Percentiles rank a stretch among this genome's conserved stretches.
These are phyloP conservation scores for Malthinus seriepunctatus DNA, from an alignment of 2,888 invertebrate species.

Conservation along the genomic window DNA sequence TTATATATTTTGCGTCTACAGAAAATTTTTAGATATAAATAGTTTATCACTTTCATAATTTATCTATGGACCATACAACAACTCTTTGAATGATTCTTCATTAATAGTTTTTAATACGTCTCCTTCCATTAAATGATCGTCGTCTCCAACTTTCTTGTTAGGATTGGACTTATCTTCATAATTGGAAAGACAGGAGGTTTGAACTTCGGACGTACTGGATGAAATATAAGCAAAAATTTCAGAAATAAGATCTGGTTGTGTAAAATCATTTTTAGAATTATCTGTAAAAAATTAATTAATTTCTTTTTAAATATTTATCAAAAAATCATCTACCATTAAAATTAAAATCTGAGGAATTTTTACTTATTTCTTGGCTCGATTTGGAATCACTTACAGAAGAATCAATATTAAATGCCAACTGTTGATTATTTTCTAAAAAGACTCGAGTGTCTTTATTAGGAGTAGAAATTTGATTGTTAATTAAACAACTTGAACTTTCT, in stretches of 20 bases:
- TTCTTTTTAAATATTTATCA: not conserved
- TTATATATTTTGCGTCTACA: not conserved
- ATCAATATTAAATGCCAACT: no score
- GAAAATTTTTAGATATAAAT: not conserved
- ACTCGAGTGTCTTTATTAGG: no score
- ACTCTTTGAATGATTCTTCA: constrained; percentile 57
- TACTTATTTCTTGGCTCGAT: no score
- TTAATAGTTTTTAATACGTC: constrained; percentile 54
- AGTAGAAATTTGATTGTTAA: no score
- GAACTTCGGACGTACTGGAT: constrained; percentile 59
- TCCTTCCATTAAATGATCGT: constrained; percentile 25
- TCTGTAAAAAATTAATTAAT: not conserved
- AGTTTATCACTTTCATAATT: not conserved
- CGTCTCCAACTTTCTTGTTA: not conserved
- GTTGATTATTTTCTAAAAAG: no score
- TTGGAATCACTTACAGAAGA: no score
- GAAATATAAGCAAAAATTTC: constrained; percentile 57
- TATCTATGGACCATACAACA: constrained; percentile 47
- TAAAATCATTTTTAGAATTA: not conserved
- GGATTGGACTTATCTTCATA: constrained; percentile 10
- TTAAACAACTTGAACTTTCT: no score
- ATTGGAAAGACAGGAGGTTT: constrained; percentile 62
- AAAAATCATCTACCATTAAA: no score
- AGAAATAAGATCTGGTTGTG: constrained; percentile 23
- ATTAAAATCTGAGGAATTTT: no score